These are phyloP conservation scores for Ornithorhynchus anatinus DNA, from an alignment of 2,113 vertebrate genomes.

Conservation along the genomic window DNA sequence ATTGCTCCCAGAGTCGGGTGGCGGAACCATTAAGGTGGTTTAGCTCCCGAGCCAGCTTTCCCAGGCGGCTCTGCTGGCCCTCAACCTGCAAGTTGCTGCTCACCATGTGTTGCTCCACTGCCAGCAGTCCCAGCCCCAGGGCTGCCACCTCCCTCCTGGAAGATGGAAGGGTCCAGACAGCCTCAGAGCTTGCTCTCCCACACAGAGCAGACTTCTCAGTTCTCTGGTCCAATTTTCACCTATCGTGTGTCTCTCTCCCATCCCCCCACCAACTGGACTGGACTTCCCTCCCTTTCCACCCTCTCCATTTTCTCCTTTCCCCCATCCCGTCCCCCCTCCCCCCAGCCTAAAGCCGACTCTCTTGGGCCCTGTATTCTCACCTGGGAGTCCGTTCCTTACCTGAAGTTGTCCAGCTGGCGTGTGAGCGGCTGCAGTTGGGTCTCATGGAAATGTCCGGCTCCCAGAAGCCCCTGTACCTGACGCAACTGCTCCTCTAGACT, in stretches of 20 bases:
- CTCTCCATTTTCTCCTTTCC: neutral
- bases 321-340: neutral
- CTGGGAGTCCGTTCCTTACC: neutral
- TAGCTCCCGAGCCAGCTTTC: slow-evolving; percentile 9
- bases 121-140: slow-evolving; percentile 61
- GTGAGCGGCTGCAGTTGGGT: neutral
- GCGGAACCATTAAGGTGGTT: slow-evolving; percentile 18
- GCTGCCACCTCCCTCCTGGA: slow-evolving; percentile 67
- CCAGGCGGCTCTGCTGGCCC: slow-evolving; percentile 27
- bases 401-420: neutral
- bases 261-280: too few species aligned
- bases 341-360: too few species aligned
- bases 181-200: too few species aligned
- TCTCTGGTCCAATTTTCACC: too few species aligned
- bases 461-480: slow-evolving; percentile 31
- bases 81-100: slow-evolving; percentile 21
- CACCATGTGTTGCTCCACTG: slow-evolving; percentile 50
- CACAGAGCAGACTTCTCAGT: too few species aligned
- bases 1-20: slow-evolving; percentile 13
- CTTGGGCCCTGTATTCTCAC: too few species aligned
- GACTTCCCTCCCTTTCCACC: too few species aligned
- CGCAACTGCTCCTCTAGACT: slow-evolving; percentile 34
- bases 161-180: neutral
- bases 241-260: too few species aligned
- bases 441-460: neutral